A percentile compares a stretch with the other conserved stretches of the same genome.
These are phyloP conservation scores for Aptenodytes patagonicus DNA, from an alignment of 2,113 vertebrate species.

Conservation along the genomic window DNA sequence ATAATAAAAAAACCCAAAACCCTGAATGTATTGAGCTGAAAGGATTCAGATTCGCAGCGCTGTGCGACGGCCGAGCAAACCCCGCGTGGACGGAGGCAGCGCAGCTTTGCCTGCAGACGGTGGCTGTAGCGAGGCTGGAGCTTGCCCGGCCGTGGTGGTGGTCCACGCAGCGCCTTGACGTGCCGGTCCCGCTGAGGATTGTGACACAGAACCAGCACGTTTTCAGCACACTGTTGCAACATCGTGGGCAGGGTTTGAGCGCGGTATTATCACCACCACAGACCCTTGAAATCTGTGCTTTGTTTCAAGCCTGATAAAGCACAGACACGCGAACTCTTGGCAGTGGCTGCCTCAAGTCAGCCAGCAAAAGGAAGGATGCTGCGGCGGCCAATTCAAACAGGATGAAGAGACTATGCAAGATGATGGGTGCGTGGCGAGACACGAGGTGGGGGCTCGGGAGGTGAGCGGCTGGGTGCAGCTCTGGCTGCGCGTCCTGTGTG, in stretches of 20 bases:
- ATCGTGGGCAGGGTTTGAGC: not conserved
- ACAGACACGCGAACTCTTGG: not conserved
- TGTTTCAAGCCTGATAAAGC: not conserved
- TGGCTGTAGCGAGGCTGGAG: not conserved
- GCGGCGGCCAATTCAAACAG: not conserved
- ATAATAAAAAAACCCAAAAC: not conserved
- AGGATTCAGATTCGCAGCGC: not conserved
- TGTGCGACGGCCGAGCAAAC: not conserved
- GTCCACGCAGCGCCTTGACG: not conserved
- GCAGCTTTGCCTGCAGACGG: not conserved
- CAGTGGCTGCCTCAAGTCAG: not conserved
- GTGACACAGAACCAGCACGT: no score
- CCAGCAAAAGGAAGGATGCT: not conserved
- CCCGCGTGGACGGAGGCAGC: not conserved
- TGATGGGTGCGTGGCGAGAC: not conserved
- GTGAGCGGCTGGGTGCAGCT: not conserved
- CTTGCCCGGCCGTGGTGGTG: not conserved
- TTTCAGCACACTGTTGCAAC: not conserved
- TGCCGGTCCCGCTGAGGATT: accelerated
- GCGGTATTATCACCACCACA: not conserved
- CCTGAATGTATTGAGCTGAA: not conserved
- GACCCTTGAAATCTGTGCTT: not conserved
- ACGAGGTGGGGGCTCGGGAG: not conserved
- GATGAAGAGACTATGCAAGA: not conserved
- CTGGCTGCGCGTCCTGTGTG: no score